These are phyloP conservation scores for Drosophila burlai DNA, from an alignment of 1,140 invertebrate species.

Conservation along the genomic window DNA sequence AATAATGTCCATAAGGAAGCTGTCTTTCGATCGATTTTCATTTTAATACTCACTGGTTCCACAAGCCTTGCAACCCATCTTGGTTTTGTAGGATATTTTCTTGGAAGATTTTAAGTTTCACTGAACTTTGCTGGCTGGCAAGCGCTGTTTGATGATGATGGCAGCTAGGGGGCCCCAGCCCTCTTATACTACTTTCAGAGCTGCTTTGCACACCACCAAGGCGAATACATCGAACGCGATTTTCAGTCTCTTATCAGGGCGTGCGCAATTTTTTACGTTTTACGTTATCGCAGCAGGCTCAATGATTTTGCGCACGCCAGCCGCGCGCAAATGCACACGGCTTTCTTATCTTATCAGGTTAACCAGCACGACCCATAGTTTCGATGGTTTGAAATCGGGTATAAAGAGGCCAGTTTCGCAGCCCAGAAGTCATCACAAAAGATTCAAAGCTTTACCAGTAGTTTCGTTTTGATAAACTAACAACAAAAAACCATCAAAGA, in stretches of 20 bases:
- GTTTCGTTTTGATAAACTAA: neutral
- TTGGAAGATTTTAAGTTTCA: neutral
- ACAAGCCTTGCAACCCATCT: conserved; percentile 72
- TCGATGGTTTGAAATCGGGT: conserved; percentile 2
- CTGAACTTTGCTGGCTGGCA: conserved; percentile 5
- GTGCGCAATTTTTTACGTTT: conserved; percentile 47
- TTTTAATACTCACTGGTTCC: conserved; percentile 59
- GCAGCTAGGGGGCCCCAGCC: neutral
- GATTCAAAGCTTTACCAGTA: conserved; percentile 7
- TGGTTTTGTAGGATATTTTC: conserved; percentile 10
- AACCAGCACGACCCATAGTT: conserved; percentile 17
- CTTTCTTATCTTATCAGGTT: conserved; percentile 56
- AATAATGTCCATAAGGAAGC: neutral
- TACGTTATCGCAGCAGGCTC: conserved; percentile 15
- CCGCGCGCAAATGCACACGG: conserved; percentile 60
- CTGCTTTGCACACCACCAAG: conserved; percentile 53
- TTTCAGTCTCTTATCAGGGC: conserved; percentile 33
- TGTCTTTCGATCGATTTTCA: neutral
- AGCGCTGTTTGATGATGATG: conserved; percentile 32
- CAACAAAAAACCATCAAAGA: conserved; percentile 27
- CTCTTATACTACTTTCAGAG: conserved; percentile 44
- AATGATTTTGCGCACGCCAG: conserved; percentile 49
- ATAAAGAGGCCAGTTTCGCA: conserved; percentile 33
- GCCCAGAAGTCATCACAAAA: conserved; percentile 18
- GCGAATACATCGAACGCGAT: neutral